Conservation (phyloP, 2,113 vertebrate genomes). For the Prietella phreatophila region DNA sequence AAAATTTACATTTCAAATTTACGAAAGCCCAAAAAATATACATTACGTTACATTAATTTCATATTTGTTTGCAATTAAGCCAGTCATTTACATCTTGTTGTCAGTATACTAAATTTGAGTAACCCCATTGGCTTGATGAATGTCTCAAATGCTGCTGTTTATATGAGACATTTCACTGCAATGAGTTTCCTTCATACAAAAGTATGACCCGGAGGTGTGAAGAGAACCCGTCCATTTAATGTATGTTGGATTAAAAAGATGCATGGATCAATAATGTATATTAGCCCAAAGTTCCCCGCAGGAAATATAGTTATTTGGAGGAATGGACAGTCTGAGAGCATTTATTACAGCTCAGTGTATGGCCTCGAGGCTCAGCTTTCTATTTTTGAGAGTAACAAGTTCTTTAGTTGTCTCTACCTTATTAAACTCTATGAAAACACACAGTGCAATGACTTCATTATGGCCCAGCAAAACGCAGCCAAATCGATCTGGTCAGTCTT, state of each 20-base stretch:
- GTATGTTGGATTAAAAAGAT: conserved; percentile 70
- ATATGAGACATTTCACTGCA: conserved; percentile 20
- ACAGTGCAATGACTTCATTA: conserved; percentile 69
- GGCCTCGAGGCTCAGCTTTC: conserved; percentile 62
- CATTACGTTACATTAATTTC: neutral
- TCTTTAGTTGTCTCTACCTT: conserved; percentile 56
- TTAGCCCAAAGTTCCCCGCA: conserved; percentile 71
- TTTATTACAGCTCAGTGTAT: conserved; percentile 68
- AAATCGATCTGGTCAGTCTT: conserved; percentile 70
- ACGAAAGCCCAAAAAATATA: neutral
- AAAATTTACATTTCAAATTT: neutral
- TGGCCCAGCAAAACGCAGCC: conserved; percentile 56
- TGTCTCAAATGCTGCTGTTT: neutral
- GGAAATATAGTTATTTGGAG: conserved; percentile 67
- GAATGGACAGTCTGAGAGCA: conserved; percentile 68
- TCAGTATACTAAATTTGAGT: neutral
- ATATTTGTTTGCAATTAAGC: conserved; percentile 14
- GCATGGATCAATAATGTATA: conserved; percentile 54
- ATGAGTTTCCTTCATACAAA: conserved; percentile 23
- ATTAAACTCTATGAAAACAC: conserved; percentile 61
- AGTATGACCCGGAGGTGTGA: conserved; percentile 29
- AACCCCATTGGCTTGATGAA: neutral
- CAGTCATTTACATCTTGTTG: neutral
- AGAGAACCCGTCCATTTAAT: conserved; percentile 40
- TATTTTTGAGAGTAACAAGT: conserved; percentile 70